Conservation (phyloP, 2,113 vertebrate species). For the Arothron firmamentum region DNA sequence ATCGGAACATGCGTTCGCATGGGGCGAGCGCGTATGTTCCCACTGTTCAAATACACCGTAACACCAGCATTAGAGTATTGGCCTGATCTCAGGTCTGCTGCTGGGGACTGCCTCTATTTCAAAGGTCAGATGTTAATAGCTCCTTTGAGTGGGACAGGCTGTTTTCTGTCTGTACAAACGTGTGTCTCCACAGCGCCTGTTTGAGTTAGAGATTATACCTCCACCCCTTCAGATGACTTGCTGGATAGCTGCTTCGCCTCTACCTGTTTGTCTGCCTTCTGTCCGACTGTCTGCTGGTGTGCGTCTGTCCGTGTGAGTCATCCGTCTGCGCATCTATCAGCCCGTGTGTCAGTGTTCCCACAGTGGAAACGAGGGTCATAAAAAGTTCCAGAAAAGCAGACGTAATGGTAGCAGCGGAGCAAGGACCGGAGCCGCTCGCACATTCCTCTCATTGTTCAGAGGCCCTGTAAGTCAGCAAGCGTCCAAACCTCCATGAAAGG, state of each 20-base stretch:
- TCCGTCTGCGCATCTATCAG: slow-evolving; percentile 16
- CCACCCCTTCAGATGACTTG: slow-evolving; percentile 22
- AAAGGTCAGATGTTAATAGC: slow-evolving; percentile 77
- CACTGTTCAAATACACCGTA: slow-evolving; percentile 39
- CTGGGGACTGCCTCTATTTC: slow-evolving; percentile 57
- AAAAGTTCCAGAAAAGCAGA: slow-evolving; percentile 66
- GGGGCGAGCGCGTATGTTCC: slow-evolving; percentile 19
- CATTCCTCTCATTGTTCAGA: slow-evolving; percentile 80
- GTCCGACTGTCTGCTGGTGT: slow-evolving; percentile 15
- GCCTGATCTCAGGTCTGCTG: slow-evolving; percentile 39
- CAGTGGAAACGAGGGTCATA: slow-evolving; percentile 52
- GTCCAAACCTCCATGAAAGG: slow-evolving; percentile 73
- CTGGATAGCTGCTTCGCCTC: slow-evolving; percentile 25
- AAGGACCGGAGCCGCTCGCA: slow-evolving; percentile 59
- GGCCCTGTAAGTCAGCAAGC: slow-evolving; percentile 67
- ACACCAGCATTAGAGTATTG: slow-evolving; percentile 39
- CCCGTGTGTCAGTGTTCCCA: slow-evolving; percentile 25
- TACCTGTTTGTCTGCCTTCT: slow-evolving; percentile 46
- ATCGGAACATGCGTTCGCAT: slow-evolving; percentile 42
- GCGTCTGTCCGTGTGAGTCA: slow-evolving; percentile 18
- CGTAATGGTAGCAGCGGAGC: slow-evolving; percentile 48
- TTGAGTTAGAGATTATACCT: slow-evolving; percentile 34
- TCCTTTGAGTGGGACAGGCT: slow-evolving; percentile 59
- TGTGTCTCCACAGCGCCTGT: slow-evolving; percentile 12
- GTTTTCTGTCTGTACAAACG: slow-evolving; percentile 30